Evolutionary conservation across 2,888 invertebrate genomes (phyloP).

Genomic region (Callinectes sapidus): DNA sequence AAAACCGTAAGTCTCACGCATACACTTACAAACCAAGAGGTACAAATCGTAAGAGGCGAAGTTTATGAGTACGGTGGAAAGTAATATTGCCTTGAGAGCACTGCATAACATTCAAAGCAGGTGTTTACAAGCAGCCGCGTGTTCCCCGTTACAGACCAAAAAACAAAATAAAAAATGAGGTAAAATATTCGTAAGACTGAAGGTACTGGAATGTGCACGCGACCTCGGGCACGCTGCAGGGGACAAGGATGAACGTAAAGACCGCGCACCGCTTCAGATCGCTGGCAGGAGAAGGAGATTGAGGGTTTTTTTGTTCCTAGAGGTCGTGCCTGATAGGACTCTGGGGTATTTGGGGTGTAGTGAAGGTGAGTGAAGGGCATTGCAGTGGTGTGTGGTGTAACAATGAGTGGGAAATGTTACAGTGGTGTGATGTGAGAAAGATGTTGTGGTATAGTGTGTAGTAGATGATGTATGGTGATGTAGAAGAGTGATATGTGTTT

Average conservation of each 20-base stretch:
- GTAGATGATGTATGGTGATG: background rate
- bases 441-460: background rate
- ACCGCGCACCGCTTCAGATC: background rate
- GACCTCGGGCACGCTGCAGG: background rate
- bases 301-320: no score
- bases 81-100: background rate
- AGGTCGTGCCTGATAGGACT: background rate
- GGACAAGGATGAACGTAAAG: background rate
- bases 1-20: no score
- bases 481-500: background rate
- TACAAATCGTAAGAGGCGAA: background rate
- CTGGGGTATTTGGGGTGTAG: background rate
- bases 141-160: background rate
- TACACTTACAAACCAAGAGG: background rate
- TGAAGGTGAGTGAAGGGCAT: no score
- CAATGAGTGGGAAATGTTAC: background rate
- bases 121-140: background rate
- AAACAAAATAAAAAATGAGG: background rate
- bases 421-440: background rate
- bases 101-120: background rate
- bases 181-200: background rate
- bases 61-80: background rate
- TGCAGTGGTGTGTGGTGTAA: background rate
- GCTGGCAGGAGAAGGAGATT: no score
- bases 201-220: background rate